Base-by-base conservation (phyloP, 2,888 invertebrate genomes). In the Nematopogon swammerdamellus region DNA sequence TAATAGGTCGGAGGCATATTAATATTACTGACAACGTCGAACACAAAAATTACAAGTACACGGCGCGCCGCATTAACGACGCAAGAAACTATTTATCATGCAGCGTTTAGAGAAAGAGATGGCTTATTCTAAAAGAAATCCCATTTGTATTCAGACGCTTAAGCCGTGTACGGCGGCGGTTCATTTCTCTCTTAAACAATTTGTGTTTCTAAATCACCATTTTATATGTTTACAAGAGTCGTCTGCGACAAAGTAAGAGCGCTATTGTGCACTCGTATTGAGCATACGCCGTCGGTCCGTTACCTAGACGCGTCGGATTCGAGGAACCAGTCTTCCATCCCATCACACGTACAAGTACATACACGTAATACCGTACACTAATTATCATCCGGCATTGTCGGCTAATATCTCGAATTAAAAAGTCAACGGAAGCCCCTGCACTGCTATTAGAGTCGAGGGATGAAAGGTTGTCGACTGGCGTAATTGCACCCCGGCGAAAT, bases 11-110 rank as follows among this genome's bases (percentile, higher is more conserved):
- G 62, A 58, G 63, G 64, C 67, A 69, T 74, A 77, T 77, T 76
- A 74, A 76, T 76, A 70, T 70, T 67, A 69, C 72, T 64, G 68
- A 70, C 72, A 72, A 71, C 70, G 68, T 72, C 66, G 68, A 67
- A 65, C 64, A 67, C 68, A 69, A 62, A 71, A 70, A 70, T 70
- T 69, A 72, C 69, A 67, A 67, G 70, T 65, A 65, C 66, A 65
- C 65, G 60, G 65, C 64, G 65, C 64, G 65, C 44, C 19, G 48
- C 65, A 68, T 65, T 73, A 74, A 74, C 74, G 72, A 72, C 63
- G 69, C 70, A 62, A 68, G 63, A 67, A 65, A 70, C 72, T 56
- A 76, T 75, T 70, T 65, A 74, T 76, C 74, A 72, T 70, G 59
- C 58, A 61, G 62, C 62, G 60, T 63, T 72, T 67, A 69, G 62